These are phyloP conservation scores for Eurypyga helias DNA, from an alignment of 2,113 vertebrate species.

Conservation along the genomic window DNA sequence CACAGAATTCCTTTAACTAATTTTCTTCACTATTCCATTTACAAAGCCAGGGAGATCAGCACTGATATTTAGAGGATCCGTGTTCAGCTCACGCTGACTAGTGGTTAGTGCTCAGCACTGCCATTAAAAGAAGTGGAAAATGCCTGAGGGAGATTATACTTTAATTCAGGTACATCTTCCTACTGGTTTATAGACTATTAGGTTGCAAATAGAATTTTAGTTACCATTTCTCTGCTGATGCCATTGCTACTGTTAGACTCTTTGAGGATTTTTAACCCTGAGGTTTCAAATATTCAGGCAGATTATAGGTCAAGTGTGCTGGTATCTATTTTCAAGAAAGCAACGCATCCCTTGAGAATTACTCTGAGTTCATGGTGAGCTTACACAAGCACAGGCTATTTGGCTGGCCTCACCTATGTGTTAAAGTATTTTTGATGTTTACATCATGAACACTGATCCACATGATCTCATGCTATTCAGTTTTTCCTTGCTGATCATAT, in stretches of 20 bases:
- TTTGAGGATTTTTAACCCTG: background rate
- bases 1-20: background rate
- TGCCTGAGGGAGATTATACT: background rate
- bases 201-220: background rate
- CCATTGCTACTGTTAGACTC: background rate
- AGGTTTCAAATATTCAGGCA: background rate
- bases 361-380: background rate
- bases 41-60: background rate
- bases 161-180: background rate
- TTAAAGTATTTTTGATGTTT: background rate
- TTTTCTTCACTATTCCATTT: background rate
- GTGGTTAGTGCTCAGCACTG: background rate
- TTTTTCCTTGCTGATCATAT: background rate
- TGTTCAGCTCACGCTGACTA: background rate
- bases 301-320: background rate
- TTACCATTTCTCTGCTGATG: background rate
- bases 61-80: background rate
- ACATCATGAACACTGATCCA: background rate
- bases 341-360: background rate
- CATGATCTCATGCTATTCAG: background rate
- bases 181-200: background rate
- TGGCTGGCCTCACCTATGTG: background rate
- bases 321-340: background rate
- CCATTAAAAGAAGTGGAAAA: background rate
- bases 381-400: background rate